Base-by-base conservation (phyloP, 2,888 invertebrate species). In the Plebejus melissa region DNA sequence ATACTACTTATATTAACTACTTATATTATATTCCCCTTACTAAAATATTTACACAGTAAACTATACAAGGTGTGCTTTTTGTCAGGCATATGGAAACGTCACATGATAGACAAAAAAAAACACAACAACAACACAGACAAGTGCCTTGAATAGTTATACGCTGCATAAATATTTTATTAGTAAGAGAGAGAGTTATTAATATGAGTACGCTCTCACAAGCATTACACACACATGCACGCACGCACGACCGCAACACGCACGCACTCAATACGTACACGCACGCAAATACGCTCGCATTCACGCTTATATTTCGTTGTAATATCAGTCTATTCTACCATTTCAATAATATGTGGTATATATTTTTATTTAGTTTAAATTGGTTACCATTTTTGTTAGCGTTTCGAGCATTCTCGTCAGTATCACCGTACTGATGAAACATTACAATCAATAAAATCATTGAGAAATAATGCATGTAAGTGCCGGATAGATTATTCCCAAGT, bases 391-490 rank as follows among this genome's bases (percentile, higher is more conserved):
- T 65, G 65, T 60, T 60, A 60, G 60, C 60, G 22, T 65, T 65
- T 65, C 65, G 65, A 65, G 65, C 32, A 32, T 36, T 65, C 65
- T 65, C 65, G 65, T 65, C 65, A 65, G 13, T 65, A 65, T 65
- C 65, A 65, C 65, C 65, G 69, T 74, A 74, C 46, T 74, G 36
- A 28, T 65, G 32, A 32, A 65, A 36, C 65, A 65, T 65, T 65
- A 65, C 32, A 11, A 65, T 65, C 13, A 65, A 32, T 65, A 65
- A 65, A 65, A 11, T 36, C 5, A 16, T 13, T 65, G 13, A 36
- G 4, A 16, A 46, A 65, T 1, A 28, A 60, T 3, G 9, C 54
- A 16, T 16, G 54, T 4, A 4, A 60, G 22, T 60, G 11, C 0
- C 60, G 22, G 11, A 28, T 28, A 60, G 60, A 22, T 28, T 28